phyloP scores from a whole-genome alignment of 2,888 invertebrate genomes.

The Flabesymbios commensalis region DNA sequence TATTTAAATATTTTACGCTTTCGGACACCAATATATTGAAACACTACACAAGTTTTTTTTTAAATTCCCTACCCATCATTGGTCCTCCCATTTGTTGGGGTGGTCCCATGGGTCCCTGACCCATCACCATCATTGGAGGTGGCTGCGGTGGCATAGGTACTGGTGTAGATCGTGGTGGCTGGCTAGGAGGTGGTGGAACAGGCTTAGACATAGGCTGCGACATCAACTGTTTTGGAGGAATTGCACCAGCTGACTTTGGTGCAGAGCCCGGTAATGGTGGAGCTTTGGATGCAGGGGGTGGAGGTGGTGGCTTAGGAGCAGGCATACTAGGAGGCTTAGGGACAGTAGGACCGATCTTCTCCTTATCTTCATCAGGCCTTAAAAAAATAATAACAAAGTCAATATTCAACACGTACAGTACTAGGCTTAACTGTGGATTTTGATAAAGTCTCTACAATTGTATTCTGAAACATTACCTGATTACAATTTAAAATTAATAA shows the following conservation, averaged over 20 bases:
- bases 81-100: too few relatives aligned
- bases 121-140: slow-evolving; percentile 34
- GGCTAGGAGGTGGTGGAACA: slow-evolving; percentile 45
- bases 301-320: slow-evolving; percentile 28
- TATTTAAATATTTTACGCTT: too few relatives aligned
- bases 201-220: slow-evolving; percentile 57
- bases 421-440: too few relatives aligned
- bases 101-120: too few relatives aligned
- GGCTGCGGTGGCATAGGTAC: slow-evolving; percentile 7
- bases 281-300: slow-evolving; percentile 14
- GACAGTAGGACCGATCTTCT: slow-evolving; percentile 86
- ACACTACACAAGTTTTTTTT: too few relatives aligned
- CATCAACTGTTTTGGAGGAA: slow-evolving; percentile 43
- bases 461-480: too few relatives aligned
- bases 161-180: slow-evolving; percentile 11
- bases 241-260: slow-evolving; percentile 10
- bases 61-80: too few relatives aligned
- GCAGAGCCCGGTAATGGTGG: slow-evolving; percentile 34
- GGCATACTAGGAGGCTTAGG: slow-evolving; percentile 46
- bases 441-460: too few relatives aligned
- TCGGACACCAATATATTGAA: too few relatives aligned
- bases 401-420: too few relatives aligned
- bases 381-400: slow-evolving; percentile 9
- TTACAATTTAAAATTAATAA: too few relatives aligned
- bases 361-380: slow-evolving; percentile 89